A percentile compares a stretch with the other conserved stretches of the same genome.
Conservation (phyloP, 2,113 vertebrate genomes). For the Vireo altiloquus region DNA sequence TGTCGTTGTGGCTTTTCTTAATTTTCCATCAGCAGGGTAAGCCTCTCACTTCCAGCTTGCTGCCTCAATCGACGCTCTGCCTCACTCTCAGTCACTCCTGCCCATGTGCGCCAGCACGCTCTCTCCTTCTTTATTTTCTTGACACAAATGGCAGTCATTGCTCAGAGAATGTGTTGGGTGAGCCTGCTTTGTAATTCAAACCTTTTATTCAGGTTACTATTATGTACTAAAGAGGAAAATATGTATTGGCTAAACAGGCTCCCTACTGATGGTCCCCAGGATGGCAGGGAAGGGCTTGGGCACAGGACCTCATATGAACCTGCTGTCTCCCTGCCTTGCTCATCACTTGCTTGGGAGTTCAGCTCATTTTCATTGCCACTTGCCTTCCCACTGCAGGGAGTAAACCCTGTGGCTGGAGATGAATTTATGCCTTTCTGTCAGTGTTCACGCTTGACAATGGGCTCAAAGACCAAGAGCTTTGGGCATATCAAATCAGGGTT, state of each 20-base stretch:
- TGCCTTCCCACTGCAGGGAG: not conserved
- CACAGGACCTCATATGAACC: not conserved
- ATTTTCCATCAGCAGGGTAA: slow-evolving; percentile 35
- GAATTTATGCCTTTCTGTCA: not conserved
- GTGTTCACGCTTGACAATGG: not conserved
- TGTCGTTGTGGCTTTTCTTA: not conserved
- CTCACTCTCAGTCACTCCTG: slow-evolving; percentile 24
- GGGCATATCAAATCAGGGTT: not conserved
- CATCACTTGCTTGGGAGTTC: not conserved
- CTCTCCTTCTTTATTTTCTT: slow-evolving; percentile 75
- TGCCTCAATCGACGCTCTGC: not conserved
- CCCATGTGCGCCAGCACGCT: not conserved
- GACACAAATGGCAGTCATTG: slow-evolving; percentile 78
- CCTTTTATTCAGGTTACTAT: slow-evolving; percentile 76
- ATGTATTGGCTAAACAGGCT: slow-evolving; percentile 67
- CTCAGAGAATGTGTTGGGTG: slow-evolving; percentile 69
- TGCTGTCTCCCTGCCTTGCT: not conserved
- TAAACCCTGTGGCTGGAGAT: not conserved
- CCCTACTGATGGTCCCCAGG: slow-evolving; percentile 42
- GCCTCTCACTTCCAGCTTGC: not conserved
- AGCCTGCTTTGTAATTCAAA: slow-evolving; percentile 79
- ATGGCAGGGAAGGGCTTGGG: not conserved
- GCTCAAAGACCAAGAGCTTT: not conserved
- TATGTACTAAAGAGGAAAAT: slow-evolving; percentile 74
- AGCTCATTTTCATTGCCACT: not conserved